These are phyloP conservation scores for Strigamia transsilvanica DNA, from an alignment of 2,888 invertebrate genomes.

Conservation along the genomic window DNA sequence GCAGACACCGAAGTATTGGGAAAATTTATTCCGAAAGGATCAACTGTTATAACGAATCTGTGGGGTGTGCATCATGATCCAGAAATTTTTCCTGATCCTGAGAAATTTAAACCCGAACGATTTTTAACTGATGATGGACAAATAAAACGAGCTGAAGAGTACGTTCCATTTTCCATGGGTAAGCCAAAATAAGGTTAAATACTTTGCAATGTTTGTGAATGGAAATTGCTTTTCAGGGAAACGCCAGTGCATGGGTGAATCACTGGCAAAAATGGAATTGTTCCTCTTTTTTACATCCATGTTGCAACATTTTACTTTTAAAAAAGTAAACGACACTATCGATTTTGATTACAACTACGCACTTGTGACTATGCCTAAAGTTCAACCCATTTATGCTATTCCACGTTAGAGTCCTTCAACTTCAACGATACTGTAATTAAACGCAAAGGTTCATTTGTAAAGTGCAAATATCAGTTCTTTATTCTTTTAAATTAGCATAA, in stretches of 20 bases:
- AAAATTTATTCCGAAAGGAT: slow-evolving; percentile 53
- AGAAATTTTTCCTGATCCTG: slow-evolving; percentile 49
- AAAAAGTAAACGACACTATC: neutral
- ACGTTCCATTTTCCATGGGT: slow-evolving; percentile 55
- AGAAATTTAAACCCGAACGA: slow-evolving; percentile 55
- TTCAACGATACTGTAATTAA: too few relatives aligned
- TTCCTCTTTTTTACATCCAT: neutral
- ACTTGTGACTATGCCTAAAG: slow-evolving; percentile 5
- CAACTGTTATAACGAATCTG: slow-evolving; percentile 54
- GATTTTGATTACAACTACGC: neutral
- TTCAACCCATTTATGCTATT: neutral
- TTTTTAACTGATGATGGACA: slow-evolving; percentile 55
- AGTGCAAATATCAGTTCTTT: too few relatives aligned
- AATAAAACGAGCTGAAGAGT: slow-evolving; percentile 48
- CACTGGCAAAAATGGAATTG: neutral
- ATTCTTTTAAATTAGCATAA: too few relatives aligned
- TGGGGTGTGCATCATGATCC: slow-evolving; percentile 55
- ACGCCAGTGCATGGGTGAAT: slow-evolving; percentile 15
- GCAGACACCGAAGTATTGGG: slow-evolving; percentile 38
- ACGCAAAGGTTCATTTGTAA: too few relatives aligned
- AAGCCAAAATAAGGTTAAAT: neutral
- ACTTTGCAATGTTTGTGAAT: neutral
- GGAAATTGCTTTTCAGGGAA: neutral
- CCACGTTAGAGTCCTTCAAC: neutral
- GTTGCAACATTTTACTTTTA: slow-evolving; percentile 10